Conservation (phyloP, 2,113 vertebrate species). For the Erythrocebus patas region DNA sequence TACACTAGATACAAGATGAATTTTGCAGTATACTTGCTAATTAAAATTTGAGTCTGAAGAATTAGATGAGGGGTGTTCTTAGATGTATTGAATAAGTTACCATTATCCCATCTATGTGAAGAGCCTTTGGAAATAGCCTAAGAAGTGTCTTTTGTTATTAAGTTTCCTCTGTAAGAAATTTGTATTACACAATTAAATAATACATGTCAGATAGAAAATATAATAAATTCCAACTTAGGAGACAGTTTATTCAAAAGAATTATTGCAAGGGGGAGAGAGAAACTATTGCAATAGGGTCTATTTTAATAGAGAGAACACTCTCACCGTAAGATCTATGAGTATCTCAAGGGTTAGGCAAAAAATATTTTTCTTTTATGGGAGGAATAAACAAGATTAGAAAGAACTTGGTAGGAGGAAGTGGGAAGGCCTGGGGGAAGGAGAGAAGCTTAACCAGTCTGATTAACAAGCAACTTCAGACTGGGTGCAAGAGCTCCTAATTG, state of each 20-base stretch:
- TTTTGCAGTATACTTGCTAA: slow-evolving; percentile 23
- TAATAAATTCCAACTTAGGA: neutral
- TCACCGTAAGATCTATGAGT: neutral
- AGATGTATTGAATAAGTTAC: neutral
- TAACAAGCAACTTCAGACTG: neutral
- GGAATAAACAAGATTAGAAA: slow-evolving; percentile 16
- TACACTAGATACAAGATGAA: slow-evolving; percentile 3
- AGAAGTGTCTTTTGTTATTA: neutral
- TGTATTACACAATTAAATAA: neutral
- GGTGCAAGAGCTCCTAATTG: neutral
- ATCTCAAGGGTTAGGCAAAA: neutral
- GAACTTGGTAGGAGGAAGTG: neutral
- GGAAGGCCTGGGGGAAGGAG: neutral
- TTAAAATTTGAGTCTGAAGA: slow-evolving; percentile 18
- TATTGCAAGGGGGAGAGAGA: neutral
- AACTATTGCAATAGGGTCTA: neutral
- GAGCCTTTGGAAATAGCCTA: slow-evolving; percentile 10
- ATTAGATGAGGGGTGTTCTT: neutral
- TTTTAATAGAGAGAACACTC: neutral
- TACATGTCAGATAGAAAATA: neutral
- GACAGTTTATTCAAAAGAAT: neutral
- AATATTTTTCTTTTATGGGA: neutral
- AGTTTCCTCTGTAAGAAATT: neutral
- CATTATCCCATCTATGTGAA: neutral
- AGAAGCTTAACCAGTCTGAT: slow-evolving; percentile 12